Evolutionary conservation across 2,888 invertebrate species (phyloP).

Genomic region (Iphiclides podalirius): DNA sequence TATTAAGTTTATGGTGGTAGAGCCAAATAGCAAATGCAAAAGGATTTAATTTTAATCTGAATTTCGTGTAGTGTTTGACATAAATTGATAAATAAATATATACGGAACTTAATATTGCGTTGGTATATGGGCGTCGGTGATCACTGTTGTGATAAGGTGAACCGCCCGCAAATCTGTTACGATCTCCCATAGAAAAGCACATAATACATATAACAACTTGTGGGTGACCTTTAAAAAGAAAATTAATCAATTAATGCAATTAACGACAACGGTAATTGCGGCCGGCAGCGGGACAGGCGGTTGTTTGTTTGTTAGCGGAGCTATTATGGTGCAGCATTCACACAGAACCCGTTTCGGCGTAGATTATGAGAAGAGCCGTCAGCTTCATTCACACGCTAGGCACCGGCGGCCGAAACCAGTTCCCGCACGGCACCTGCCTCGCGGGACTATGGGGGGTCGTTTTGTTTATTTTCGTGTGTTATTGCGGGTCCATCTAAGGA

Average conservation of each 20-base stretch:
- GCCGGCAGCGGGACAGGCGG: not conserved
- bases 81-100: too few species aligned
- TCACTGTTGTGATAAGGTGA: too few species aligned
- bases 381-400: constrained; percentile 66
- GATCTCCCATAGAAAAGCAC: too few species aligned
- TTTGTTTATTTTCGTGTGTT: constrained; percentile 40
- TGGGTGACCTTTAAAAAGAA: too few species aligned
- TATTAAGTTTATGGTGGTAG: too few species aligned
- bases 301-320: constrained; percentile 10
- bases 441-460: constrained; percentile 29
- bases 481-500: constrained; percentile 43
- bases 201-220: too few species aligned
- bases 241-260: constrained; percentile 9
- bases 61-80: too few species aligned
- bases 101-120: too few species aligned
- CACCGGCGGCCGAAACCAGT: constrained; percentile 56
- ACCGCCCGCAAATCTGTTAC: too few species aligned
- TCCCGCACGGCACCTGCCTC: constrained; percentile 64
- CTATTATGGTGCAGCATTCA: constrained; percentile 18
- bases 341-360: constrained; percentile 54
- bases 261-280: constrained; percentile 22
- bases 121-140: too few species aligned
- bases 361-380: constrained; percentile 58
- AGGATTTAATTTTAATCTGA: too few species aligned
- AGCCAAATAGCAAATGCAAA: too few species aligned